Evolutionary conservation across 2,888 invertebrate genomes (phyloP), one percentile per base, ranked within the genome.

Genomic region (Trichogramma evanescens): DNA sequence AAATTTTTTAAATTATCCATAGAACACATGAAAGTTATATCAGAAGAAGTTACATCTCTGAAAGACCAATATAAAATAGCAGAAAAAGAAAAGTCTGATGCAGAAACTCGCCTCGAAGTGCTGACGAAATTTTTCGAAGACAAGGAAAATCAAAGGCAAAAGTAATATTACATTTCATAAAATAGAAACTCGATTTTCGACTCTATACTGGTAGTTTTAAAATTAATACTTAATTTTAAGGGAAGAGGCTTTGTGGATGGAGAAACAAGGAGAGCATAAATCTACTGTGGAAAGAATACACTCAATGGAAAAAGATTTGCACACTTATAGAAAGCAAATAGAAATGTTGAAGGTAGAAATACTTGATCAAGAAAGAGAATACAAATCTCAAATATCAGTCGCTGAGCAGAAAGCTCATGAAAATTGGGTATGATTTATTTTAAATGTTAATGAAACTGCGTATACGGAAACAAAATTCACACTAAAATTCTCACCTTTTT

Each of bases 111-210:
- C 69, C 82, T 95, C 2, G 91, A 91, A 72, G 93, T 95, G 1
- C 80, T 95, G 48, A 89, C 91, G 0, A 89, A 88, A 72, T 95
- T 94, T 77, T 95, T 95, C 80, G 91, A 93, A 72, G 93, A 95
- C 66, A 89, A 91, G 69, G 95, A 95, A 78, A 83, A 87, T 9
- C 89, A 93, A 77, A 81, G 94, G 53, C 86, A 93, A 79, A 93
- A 92, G 90, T 93, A 82, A 80, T 81, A n/a, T 46, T 13, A 62
- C 61, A 49, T 50, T 39, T 49, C 10, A 55, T 44, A 8, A 54
- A 7, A 3, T 9, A 45, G n/a, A 9, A 7, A 48, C 44, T 26
- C 26, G 26, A 26, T 26, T 26, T 26, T 26, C 2, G 26, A 26
- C 2, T 26, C 3, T 26, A 26, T 26, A 26, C 26, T 26, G 26